Conservation (phyloP, 2,888 invertebrate genomes). For the Lepeophtheirus nordmannii region DNA sequence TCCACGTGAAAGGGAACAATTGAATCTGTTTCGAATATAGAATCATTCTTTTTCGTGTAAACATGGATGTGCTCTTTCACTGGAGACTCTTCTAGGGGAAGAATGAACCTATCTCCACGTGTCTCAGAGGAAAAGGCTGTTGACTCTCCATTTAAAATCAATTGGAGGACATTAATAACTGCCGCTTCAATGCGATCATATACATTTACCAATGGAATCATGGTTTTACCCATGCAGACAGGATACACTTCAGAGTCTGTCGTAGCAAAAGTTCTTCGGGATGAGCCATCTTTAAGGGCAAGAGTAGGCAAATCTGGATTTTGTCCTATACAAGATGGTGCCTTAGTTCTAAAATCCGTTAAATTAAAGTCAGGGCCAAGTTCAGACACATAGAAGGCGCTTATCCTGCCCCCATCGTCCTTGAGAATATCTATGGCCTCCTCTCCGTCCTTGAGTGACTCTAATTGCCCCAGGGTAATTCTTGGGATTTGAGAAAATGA, state of each 20-base stretch:
- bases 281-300: neutral
- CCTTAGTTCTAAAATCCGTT: neutral
- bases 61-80: conserved; percentile 13
- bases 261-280: neutral
- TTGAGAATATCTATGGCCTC: neutral
- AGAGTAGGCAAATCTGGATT: neutral
- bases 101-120: neutral
- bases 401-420: neutral
- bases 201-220: neutral
- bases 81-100: neutral
- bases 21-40: neutral
- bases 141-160: neutral
- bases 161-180: neutral
- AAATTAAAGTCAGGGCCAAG: neutral
- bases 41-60: neutral
- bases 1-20: conserved; percentile 22
- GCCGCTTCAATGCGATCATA: neutral
- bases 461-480: neutral
- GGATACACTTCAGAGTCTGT: neutral
- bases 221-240: neutral
- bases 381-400: neutral
- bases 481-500: neutral
- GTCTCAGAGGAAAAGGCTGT: neutral
- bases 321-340: neutral
- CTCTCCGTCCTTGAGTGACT: neutral